Conservation (phyloP, 2,888 invertebrate genomes). For the Steromphala cineraria region DNA sequence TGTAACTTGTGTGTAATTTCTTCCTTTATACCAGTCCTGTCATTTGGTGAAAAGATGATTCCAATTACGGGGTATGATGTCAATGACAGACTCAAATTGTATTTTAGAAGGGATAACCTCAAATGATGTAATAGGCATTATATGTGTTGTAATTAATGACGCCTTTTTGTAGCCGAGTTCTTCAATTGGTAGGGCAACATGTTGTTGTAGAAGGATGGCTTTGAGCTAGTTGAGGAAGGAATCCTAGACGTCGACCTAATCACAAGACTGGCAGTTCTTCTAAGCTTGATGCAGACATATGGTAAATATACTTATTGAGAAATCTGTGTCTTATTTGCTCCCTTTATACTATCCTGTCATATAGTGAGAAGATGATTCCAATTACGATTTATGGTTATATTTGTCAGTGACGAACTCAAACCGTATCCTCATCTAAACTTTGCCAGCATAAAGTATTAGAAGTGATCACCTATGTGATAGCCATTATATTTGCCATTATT, state of each 20-base stretch:
- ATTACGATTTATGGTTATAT: not conserved
- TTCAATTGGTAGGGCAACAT: not conserved
- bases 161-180: not conserved
- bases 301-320: too few species aligned
- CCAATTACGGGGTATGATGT: not conserved
- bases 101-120: not conserved
- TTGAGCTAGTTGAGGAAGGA: not conserved
- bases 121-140: not conserved
- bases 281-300: not conserved
- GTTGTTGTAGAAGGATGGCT: not conserved
- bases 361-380: not conserved
- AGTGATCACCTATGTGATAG: not conserved
- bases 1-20: too few species aligned
- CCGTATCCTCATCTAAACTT: not conserved
- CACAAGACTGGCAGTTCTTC: not conserved
- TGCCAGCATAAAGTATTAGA: slow-evolving; percentile 7
- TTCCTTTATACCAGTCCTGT: too few species aligned
- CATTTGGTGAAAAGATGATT: not conserved
- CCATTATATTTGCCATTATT: not conserved
- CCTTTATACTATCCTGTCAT: too few species aligned
- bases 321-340: too few species aligned
- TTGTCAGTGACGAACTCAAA: not conserved
- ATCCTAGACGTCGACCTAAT: not conserved
- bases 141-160: not conserved
- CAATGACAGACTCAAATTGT: not conserved